Evolutionary conservation across 2,113 vertebrate genomes (phyloP).

Genomic region (Anhinga rufa): DNA sequence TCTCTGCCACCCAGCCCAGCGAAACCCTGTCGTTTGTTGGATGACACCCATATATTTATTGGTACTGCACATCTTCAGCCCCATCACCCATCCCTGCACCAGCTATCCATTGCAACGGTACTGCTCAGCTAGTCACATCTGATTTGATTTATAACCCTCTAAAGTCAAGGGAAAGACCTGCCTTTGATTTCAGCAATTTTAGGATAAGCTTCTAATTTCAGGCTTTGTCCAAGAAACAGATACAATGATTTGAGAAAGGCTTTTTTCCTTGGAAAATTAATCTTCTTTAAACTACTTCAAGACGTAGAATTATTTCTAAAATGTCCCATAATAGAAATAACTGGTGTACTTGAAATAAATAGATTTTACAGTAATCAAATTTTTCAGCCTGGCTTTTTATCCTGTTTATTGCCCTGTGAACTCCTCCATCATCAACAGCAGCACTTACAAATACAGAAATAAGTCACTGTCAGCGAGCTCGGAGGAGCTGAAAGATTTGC

Average conservation of each 20-base stretch:
- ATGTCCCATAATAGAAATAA: not conserved
- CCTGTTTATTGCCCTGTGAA: not conserved
- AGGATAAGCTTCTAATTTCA: not conserved
- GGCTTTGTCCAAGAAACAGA: not conserved
- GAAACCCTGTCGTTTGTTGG: no score
- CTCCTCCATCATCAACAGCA: not conserved
- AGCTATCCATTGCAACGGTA: not conserved
- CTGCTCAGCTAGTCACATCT: not conserved
- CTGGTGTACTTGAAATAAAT: not conserved
- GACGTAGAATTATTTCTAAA: not conserved
- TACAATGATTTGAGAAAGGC: not conserved
- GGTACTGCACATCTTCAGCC: not conserved
- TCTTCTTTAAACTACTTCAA: not conserved
- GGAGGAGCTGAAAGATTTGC: not conserved
- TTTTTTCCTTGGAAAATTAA: not conserved
- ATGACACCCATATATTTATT: not conserved
- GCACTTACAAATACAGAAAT: not conserved
- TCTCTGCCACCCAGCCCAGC: not conserved
- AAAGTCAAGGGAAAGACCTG: not conserved
- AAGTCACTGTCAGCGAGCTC: not conserved
- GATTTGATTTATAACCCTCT: not conserved
- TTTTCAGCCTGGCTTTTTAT: not conserved
- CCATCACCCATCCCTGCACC: not conserved
- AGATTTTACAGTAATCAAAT: not conserved
- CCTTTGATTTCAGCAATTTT: not conserved